Base-by-base conservation (phyloP, 2,113 vertebrate species). In the Azemiops feae region DNA sequence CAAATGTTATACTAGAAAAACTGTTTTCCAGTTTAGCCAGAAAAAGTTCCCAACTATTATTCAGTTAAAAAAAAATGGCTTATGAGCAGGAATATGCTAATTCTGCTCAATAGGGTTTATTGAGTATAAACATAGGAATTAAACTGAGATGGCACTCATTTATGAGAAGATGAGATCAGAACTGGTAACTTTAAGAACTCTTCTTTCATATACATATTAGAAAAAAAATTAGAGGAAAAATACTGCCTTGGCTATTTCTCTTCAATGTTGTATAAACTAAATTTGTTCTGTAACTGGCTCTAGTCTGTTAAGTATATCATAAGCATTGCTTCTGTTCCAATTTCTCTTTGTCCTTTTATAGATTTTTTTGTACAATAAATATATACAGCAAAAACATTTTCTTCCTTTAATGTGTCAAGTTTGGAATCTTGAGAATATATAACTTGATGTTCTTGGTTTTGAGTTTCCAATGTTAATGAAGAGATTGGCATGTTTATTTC, bases 301-400 rank as follows among this genome's bases (percentile, higher is more conserved):
- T 97, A 97, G 97, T 96, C 97, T 98, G 96, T 97, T 97, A 97
- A 98, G 98, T 97, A 97, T 97, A 97, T 97, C 97, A 97, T 97
- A 97, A 97, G 96, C 97, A 96, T 97, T 95, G 96, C 96, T 96
- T 97, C 92, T 91, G 92, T 91, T 94, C 96, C 95, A 96, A 97
- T 93, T 97, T 97, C 97, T 97, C 88, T 93, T 95, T 97, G 94
- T 97, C 60, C 58, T 97, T 97, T 97, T 89, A 97, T 97, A 97
- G 97, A 94, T 92, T 97, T 98, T 98, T 98, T 98, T 98, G 98
- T 98, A 98, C 98, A 98, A 98, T 98, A 98, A 98, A 96, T 98
- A 98, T 97, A 98, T 98, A 98, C 98, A 98, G 98, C 97, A 97
- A 98, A 94, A 93, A 45, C 50, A 55, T 90, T 53, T 85, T 87